Conservation (phyloP, 2,888 invertebrate species). For the Eurytoma adleriae region DNA sequence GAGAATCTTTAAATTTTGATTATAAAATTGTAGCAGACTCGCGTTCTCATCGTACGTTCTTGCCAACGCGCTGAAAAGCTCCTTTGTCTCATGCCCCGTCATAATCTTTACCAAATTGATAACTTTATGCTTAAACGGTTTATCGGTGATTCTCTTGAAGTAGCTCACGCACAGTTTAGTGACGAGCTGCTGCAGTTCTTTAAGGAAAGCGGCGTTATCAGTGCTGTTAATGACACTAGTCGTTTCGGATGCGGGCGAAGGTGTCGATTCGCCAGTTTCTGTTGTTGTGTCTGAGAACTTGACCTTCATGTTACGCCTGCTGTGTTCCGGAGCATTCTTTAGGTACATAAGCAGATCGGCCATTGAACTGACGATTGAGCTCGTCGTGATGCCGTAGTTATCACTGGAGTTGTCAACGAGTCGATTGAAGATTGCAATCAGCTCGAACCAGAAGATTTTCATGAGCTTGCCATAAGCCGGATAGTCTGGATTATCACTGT, state of each 20-base stretch:
- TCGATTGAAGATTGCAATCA: slow-evolving; percentile 70
- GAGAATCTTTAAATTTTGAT: slow-evolving; percentile 76
- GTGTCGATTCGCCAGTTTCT: slow-evolving; percentile 57
- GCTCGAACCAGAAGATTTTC: slow-evolving; percentile 74
- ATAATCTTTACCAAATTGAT: slow-evolving; percentile 78
- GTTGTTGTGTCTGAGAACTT: slow-evolving; percentile 75
- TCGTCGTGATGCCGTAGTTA: slow-evolving; percentile 56
- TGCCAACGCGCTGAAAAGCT: slow-evolving; percentile 77
- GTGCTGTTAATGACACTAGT: background rate
- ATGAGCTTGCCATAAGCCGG: slow-evolving; percentile 71
- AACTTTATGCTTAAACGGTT: slow-evolving; percentile 75
- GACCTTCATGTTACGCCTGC: slow-evolving; percentile 77
- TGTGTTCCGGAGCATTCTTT: slow-evolving; percentile 75
- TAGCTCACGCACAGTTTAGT: slow-evolving; percentile 78
- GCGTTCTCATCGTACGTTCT: slow-evolving; percentile 67
- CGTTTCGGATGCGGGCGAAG: background rate
- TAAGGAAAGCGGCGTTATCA: slow-evolving; percentile 72
- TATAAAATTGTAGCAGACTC: slow-evolving; percentile 73
- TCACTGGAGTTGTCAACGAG: slow-evolving; percentile 59
- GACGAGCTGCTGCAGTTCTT: slow-evolving; percentile 76
- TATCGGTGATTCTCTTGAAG: slow-evolving; percentile 77
- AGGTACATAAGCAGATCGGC: slow-evolving; percentile 77
- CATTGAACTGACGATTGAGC: slow-evolving; percentile 66
- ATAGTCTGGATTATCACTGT: slow-evolving; percentile 69
- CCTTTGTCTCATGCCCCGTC: slow-evolving; percentile 78